Evolutionary conservation across 2,888 invertebrate genomes (phyloP).

Genomic region (Xanthorhoe designata): DNA sequence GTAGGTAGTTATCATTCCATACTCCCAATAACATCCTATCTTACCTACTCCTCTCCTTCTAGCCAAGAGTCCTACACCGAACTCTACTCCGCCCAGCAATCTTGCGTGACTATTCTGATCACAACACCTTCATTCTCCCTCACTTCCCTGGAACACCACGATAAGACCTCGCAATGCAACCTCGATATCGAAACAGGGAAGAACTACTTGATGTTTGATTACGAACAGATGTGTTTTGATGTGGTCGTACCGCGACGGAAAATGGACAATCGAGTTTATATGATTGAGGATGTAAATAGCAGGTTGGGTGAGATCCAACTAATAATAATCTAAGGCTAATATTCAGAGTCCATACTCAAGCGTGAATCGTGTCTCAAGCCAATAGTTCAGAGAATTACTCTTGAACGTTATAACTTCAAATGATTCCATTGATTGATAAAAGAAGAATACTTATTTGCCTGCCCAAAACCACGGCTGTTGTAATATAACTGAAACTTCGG

Average conservation of each 20-base stretch:
- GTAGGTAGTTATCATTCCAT: too few relatives aligned
- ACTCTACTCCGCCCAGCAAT: slow-evolving; percentile 51
- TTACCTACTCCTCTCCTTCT: slow-evolving; percentile 40
- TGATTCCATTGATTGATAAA: too few relatives aligned
- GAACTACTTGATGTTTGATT: slow-evolving; percentile 74
- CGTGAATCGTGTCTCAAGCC: too few relatives aligned
- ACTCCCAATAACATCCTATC: too few relatives aligned
- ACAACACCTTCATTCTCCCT: slow-evolving; percentile 48
- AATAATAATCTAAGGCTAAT: too few relatives aligned
- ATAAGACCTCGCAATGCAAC: slow-evolving; percentile 71
- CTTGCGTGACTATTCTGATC: slow-evolving; percentile 51
- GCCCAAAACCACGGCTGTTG: too few relatives aligned
- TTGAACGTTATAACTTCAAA: too few relatives aligned
- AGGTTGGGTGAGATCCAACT: slow-evolving; percentile 57
- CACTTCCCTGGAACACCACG: slow-evolving; percentile 52
- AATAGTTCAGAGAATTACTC: too few relatives aligned
- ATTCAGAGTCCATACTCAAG: too few relatives aligned
- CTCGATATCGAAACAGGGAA: slow-evolving; percentile 65
- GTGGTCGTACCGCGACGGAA: slow-evolving; percentile 60
- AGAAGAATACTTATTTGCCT: too few relatives aligned
- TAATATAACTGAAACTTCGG: too few relatives aligned
- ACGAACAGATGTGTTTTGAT: slow-evolving; percentile 59
- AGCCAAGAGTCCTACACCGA: slow-evolving; percentile 65
- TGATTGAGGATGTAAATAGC: slow-evolving; percentile 73
- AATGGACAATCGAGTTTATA: slow-evolving; percentile 61